phyloP scores from a whole-genome alignment of 2,888 invertebrate species.

The Nipponacmea schrenckii region DNA sequence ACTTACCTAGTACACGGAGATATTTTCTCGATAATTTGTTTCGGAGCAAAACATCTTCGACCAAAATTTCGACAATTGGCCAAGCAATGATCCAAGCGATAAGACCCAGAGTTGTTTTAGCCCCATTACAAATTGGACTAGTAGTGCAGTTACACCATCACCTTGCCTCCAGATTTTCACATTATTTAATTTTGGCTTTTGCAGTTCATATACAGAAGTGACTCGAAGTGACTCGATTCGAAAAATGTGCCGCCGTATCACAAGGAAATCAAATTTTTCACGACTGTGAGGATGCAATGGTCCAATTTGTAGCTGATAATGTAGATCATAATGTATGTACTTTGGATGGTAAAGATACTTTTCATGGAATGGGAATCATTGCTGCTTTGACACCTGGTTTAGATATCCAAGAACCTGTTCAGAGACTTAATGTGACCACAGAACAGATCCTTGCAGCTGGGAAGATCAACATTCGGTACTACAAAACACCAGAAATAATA shows the following conservation, averaged over 20 bases:
- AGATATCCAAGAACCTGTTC: not conserved
- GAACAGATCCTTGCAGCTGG: not conserved
- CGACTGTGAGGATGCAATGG: not conserved
- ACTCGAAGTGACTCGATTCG: not conserved
- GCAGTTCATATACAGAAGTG: not conserved
- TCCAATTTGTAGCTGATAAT: not conserved
- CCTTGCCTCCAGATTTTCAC: not conserved
- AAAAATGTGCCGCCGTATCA: not conserved
- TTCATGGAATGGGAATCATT: too few relatives aligned
- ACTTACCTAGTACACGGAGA: not conserved
- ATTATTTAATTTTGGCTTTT: not conserved
- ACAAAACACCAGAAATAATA: not conserved
- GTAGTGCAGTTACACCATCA: not conserved
- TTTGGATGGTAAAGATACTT: not conserved
- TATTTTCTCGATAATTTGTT: not conserved
- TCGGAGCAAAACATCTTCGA: not conserved
- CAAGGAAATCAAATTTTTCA: not conserved
- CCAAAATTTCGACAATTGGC: not conserved
- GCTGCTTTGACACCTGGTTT: not conserved
- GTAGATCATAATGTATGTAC: not conserved
- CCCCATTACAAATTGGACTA: too few relatives aligned
- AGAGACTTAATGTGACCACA: not conserved
- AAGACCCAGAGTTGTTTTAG: too few relatives aligned
- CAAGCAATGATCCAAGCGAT: too few relatives aligned
- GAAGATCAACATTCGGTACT: not conserved